A percentile compares a stretch with the other conserved stretches of the same genome.
Evolutionary conservation across 2,113 vertebrate species (phyloP).

Genomic region (Xenus cinereus): DNA sequence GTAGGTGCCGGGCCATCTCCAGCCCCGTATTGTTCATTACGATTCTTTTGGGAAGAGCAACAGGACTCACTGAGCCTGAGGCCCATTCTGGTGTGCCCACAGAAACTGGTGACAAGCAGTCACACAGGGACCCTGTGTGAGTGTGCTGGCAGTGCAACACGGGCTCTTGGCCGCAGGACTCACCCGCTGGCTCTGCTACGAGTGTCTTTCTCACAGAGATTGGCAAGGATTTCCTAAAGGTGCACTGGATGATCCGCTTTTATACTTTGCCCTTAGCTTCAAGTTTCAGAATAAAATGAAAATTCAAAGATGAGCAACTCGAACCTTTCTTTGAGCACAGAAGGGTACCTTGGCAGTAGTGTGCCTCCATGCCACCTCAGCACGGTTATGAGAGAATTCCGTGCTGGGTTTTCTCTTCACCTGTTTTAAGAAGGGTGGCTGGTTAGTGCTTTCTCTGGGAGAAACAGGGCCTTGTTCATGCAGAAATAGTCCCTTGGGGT

Average conservation of each 20-base stretch:
- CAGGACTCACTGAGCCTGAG: rapidly evolving
- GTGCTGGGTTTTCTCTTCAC: background rate
- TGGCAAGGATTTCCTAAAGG: background rate
- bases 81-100: too few species aligned
- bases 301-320: background rate
- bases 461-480: background rate
- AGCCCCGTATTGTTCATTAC: rapidly evolving
- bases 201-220: rapidly evolving
- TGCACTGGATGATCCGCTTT: rapidly evolving
- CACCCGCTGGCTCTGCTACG: rapidly evolving
- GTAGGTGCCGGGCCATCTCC: rapidly evolving
- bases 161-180: background rate
- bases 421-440: background rate
- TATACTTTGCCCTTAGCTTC: background rate
- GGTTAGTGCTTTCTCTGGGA: background rate
- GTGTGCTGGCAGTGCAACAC: rapidly evolving
- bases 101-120: background rate
- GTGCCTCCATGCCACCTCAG: background rate
- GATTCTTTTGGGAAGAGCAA: background rate
- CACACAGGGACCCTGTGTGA: background rate
- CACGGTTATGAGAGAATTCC: rapidly evolving
- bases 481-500: background rate
- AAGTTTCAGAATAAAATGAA: background rate
- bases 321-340: background rate
- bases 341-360: rapidly evolving